These are phyloP conservation scores for Leptinotarsa rubiginosa DNA, from an alignment of 2,888 invertebrate species.

Conservation along the genomic window DNA sequence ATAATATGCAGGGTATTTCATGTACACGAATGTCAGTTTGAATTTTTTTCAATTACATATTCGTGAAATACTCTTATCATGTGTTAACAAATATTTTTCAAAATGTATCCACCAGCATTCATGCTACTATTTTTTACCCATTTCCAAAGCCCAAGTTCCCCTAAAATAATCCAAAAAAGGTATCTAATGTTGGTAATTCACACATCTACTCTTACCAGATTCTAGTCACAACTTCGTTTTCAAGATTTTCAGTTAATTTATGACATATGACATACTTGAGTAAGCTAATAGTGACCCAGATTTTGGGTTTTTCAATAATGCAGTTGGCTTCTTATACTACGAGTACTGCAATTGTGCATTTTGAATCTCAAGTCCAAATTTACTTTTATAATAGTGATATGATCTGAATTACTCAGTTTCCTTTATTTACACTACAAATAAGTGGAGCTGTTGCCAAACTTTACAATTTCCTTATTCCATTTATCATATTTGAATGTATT, in stretches of 20 bases:
- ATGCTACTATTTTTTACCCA: no score
- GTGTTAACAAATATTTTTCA: no score
- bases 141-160: no score
- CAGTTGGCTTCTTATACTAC: no score
- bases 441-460: constrained; percentile 5
- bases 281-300: background rate
- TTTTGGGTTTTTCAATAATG: background rate
- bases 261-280: background rate
- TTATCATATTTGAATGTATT: constrained; percentile 4
- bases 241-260: background rate
- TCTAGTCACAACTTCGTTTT: background rate
- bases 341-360: background rate
- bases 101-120: no score
- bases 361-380: constrained; percentile 7
- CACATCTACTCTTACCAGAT: background rate
- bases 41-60: no score
- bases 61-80: no score
- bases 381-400: background rate
- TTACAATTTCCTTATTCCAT: background rate
- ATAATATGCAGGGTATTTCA: no score
- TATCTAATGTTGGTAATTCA: no score
- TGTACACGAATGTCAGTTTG: no score
- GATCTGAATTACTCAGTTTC: background rate
- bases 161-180: no score
- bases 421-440: background rate